phyloP scores from a whole-genome alignment of 1,140 invertebrate species.

The Drosophila nikananu region DNA sequence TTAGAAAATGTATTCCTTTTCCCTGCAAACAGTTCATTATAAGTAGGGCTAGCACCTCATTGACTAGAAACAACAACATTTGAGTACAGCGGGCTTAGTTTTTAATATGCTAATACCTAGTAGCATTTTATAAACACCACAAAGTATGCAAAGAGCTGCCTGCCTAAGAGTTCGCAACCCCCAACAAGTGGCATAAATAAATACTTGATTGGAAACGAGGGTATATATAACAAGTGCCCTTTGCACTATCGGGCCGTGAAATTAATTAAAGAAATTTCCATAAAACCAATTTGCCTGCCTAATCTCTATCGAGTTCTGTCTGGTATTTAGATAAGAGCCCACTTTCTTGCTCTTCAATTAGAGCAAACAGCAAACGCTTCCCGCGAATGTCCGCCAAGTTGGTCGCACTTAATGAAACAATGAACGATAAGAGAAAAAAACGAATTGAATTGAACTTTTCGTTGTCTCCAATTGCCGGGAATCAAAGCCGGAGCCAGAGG shows the following conservation, averaged over 20 bases:
- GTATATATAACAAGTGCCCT: conserved; percentile 4
- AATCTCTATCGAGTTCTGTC: conserved; percentile 32
- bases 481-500: conserved; percentile 23
- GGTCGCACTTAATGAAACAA: conserved; percentile 49
- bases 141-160: conserved; percentile 5
- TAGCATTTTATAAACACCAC: conserved; percentile 31
- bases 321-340: conserved; percentile 26
- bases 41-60: background rate
- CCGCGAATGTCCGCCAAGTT: conserved; percentile 11
- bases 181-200: conserved; percentile 39
- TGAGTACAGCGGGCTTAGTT: conserved; percentile 16
- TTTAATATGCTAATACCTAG: too few relatives aligned
- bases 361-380: conserved; percentile 10
- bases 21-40: background rate
- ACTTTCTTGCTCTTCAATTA: conserved; percentile 26
- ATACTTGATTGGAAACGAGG: conserved; percentile 1
- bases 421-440: conserved; percentile 47
- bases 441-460: conserved; percentile 44
- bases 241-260: conserved; percentile 17
- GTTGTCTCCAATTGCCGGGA: conserved; percentile 46
- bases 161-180: conserved; percentile 43
- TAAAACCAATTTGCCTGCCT: conserved; percentile 44
- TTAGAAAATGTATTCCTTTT: too few relatives aligned
- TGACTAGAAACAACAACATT: background rate
- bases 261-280: conserved; percentile 49